A percentile compares a stretch with the other conserved stretches of the same genome.
These are phyloP conservation scores for Cephus spinipes DNA, from an alignment of 2,888 invertebrate species.

Conservation along the genomic window DNA sequence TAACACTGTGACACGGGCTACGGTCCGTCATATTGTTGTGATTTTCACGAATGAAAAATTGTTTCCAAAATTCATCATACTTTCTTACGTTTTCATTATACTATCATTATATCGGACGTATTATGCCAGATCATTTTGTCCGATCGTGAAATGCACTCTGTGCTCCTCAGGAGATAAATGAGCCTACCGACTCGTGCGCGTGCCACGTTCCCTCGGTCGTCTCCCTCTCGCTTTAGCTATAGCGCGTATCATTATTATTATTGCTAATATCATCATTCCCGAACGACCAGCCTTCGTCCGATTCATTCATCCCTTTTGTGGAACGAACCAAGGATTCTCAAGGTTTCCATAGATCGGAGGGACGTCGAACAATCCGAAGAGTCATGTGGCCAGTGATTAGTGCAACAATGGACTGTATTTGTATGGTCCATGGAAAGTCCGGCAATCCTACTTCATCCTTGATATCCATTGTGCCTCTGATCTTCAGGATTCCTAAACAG, in stretches of 20 bases:
- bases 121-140: constrained; percentile 7
- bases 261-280: not conserved
- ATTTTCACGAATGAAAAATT: not conserved
- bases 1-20: not conserved
- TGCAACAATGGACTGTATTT: constrained; percentile 17
- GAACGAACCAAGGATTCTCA: not conserved
- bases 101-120: not conserved
- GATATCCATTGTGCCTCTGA: not conserved
- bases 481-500: not conserved
- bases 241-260: not conserved
- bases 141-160: constrained; percentile 5
- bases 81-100: not conserved
- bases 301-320: not conserved
- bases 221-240: not conserved
- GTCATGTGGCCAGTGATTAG: constrained; percentile 23
- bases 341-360: not conserved
- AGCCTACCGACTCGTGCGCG: constrained; percentile 18
- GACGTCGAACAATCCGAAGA: constrained; percentile 14
- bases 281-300: not conserved
- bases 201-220: constrained; percentile 15
- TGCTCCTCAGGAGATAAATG: constrained; percentile 10
- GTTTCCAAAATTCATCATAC: not conserved
- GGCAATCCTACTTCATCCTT: not conserved
- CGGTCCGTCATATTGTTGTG: not conserved
- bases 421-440: constrained; percentile 6